Base-by-base conservation (phyloP, 2,113 vertebrate genomes). In the Leucopsar rothschildi region DNA sequence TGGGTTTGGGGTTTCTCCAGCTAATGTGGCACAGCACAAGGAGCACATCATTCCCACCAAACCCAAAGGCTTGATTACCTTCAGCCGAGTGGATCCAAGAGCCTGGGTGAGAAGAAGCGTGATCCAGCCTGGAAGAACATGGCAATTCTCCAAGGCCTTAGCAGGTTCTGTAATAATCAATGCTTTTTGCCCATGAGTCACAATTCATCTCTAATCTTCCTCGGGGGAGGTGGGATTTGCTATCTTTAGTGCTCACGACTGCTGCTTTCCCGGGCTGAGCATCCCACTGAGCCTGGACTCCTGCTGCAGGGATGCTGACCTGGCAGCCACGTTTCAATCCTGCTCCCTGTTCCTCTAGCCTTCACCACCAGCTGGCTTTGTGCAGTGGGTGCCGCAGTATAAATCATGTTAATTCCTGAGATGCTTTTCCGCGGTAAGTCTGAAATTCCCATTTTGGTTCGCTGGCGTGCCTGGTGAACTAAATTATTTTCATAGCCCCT, bases 401-500 rank as follows among this genome's bases (percentile, higher is more conserved):
- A 95, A 97, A 96, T 97, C 95, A 95, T 45, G 9, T 69, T 91
- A 81, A 95, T 97, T 96, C 95, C 95, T 94, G 90, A 92, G 93
- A 64, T 88, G 92, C 92, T 90, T 97, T 96, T 92, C 93, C 31
- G 16, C 2, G 57, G 68, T 91, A 84, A 92, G 86, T 76, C 95
- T 96, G 90, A 97, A 97, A 97, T 96, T 93, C 95, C 88, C 87
- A 96, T 95, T 97, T 96, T 95, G 94, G 82, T 94, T 93, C 40
- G 3, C 92, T 80, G 91, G 86, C 94, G 96, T 77, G 88, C 56
- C 39, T 56, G 63, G 94, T 1, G 22, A 95, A 80, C 94, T 96
- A 95, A 96, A 97, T 96, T 97, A 97, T 97, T 94, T 97, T 96
- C 96, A 97, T 93, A 87, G 96, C 82, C 95, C 97, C 97, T 96